Percentiles rank a stretch among this genome's conserved stretches.
Evolutionary conservation across 2,797 vertebrate species (phyloP).

Genomic region (Pseudomugil tenellus): DNA sequence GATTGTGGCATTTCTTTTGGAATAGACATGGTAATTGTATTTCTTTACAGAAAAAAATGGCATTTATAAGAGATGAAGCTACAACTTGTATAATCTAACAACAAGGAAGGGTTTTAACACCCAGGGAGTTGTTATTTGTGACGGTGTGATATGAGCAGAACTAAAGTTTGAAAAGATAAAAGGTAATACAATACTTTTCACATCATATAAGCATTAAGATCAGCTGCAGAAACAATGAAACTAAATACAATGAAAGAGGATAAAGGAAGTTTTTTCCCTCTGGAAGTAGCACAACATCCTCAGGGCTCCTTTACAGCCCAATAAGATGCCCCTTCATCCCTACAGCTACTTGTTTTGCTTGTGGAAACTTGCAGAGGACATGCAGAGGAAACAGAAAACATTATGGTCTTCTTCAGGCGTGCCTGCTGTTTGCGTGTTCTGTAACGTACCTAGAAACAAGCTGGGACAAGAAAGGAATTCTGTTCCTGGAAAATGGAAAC

Average conservation of each 20-base stretch:
- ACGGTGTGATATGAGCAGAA: conserved; percentile 35
- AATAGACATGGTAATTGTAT: background rate
- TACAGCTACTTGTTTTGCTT: background rate
- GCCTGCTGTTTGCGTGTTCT: conserved; percentile 25
- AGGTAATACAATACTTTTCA: conserved; percentile 32
- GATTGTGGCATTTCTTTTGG: background rate
- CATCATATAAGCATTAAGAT: background rate
- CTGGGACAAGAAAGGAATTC: conserved; percentile 26
- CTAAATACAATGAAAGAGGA: background rate
- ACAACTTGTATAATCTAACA: background rate
- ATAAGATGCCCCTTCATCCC: background rate
- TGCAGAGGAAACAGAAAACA: conserved; percentile 14
- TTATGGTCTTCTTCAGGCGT: conserved; percentile 58
- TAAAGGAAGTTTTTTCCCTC: background rate
- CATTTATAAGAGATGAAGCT: conserved; percentile 1
- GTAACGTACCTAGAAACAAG: conserved; percentile 35
- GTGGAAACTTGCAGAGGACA: background rate
- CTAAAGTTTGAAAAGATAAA: background rate
- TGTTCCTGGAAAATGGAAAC: conserved; percentile 38
- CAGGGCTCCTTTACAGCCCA: too few relatives aligned
- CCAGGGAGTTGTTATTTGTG: background rate
- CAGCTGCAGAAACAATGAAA: background rate
- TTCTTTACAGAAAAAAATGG: background rate
- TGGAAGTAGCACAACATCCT: rapidly evolving
- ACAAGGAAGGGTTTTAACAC: background rate